Base-by-base conservation (phyloP, 2,797 vertebrate genomes). In the Dendrocincla fuliginosa region DNA sequence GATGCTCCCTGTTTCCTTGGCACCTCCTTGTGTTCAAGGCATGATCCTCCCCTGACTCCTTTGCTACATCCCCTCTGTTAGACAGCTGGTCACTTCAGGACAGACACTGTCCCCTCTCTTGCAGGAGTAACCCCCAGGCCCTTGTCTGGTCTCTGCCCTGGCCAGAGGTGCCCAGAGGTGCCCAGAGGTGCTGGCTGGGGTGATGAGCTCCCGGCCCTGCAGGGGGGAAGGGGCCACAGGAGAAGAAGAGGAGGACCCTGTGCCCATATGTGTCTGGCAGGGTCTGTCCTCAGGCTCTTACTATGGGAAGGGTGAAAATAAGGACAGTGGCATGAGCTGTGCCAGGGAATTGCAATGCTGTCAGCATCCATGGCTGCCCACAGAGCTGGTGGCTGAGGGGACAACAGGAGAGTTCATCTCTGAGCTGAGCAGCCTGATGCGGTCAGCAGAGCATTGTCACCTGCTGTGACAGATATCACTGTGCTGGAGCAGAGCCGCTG, bases 401-500 rank as follows among this genome's bases (percentile, higher is more conserved):
- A 70, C 23, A 22, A 39, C 0, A 3, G 52, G 56, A 10, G 49
- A n/a, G 47, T 49, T 63, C 24, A 13, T 5, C 22, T 65, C 52
- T 0, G 2, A 73, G 52, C 33, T 32, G 53, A 19, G 33, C 53
- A 55, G 53, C 20, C 53, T 19, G 32, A 14, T 33, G 13, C 4
- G 13, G 53, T 33, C 20, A 33, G 37, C 32, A 78, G 41, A 14
- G 30, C 41, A 30, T 2, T 52, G 67, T 50, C 53, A 11, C 37
- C 27, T 47, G 60, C 37, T 2, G 0, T 1, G 13, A 24, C 4
- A 49, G 49, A 16, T 5, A 16, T 11, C 7, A 15, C 22, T 0
- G 3, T 2, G 17, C 24, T 19, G 32, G 32, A 46, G 70, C 50
- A 32, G 50, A 87, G 46, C 50, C 0, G 25, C 53, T 30, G 32